Evolutionary conservation across 1,140 invertebrate species (phyloP).

Genomic region (Araneus ventricosus): DNA sequence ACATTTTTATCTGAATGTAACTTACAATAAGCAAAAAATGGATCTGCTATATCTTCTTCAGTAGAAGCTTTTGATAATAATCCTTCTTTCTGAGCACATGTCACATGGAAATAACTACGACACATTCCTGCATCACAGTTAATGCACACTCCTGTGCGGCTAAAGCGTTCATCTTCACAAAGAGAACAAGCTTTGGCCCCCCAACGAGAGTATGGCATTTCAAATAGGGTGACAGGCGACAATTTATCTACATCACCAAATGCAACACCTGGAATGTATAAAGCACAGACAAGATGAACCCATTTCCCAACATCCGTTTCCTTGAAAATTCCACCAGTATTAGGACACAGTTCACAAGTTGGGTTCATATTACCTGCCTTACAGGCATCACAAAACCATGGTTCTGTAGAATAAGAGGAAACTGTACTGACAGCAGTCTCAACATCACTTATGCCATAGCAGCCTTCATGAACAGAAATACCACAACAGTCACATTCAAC

Average conservation of each 20-base stretch:
- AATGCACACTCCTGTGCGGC: conserved; percentile 95
- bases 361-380: conserved; percentile 93
- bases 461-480: conserved; percentile 97
- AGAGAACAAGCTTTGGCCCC: conserved; percentile 92
- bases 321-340: conserved; percentile 82
- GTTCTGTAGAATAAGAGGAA: conserved; percentile 95
- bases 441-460: conserved; percentile 96
- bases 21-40: conserved; percentile 98
- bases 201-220: conserved; percentile 97
- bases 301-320: conserved; percentile 82
- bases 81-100: conserved; percentile 96
- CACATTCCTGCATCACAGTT: conserved; percentile 99
- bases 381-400: conserved; percentile 99
- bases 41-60: conserved; percentile 96
- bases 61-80: conserved; percentile 94
- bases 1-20: conserved; percentile 81
- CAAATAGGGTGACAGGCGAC: conserved; percentile 89
- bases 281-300: conserved; percentile 98
- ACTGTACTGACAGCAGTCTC: conserved; percentile 93
- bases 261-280: conserved; percentile 97
- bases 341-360: conserved; percentile 92
- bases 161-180: conserved; percentile 92
- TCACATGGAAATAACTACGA: conserved; percentile 98
- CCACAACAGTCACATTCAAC: conserved; percentile 98
- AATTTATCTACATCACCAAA: conserved; percentile 96